Base-by-base conservation (phyloP, 1,140 invertebrate genomes). In the Mercenaria mercenaria region DNA sequence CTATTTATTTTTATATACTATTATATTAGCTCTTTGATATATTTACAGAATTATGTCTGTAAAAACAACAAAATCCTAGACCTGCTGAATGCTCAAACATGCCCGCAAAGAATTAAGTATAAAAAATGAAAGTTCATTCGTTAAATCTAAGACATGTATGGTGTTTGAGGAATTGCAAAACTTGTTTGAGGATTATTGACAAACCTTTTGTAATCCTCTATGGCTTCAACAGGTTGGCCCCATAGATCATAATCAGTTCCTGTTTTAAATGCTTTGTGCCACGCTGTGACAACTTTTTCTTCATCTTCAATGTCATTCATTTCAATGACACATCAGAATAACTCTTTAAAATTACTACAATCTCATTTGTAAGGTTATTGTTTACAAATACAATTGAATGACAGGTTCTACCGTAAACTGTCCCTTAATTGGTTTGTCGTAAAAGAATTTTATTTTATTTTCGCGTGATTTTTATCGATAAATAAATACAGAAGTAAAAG, bases 211-310 rank as follows among this genome's bases (percentile, higher is more conserved):
- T 95, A 95, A 41, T 90, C 91, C 89, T 95, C 94, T 37, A 92
- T 92, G 26, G 95, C 95, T 91, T 95, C 95, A 41, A 95, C 92
- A 29, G 94, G 94, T 64, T 95, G 95, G 50, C 95, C 95, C 95
- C 95, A 95, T 72, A 92, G 84, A 77, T 95, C 95, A 88, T 93
- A 94, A 88, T 95, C 95, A 47, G 94, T 94, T 52, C 92, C 93
- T 86, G 90, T 89, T 77, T 93, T 92, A 85, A 95, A 94, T 34
- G 92, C 91, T 52, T 74, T 89, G 43, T 93, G 85, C 94, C 94
- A 95, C 32, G 86, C 89, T 56, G 84, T 79, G 11, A 95, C 90
- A 50, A 93, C 79, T 77, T 92, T 86, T 26, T 92, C 89, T 80
- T 90, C 90, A 74, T 93, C 90, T 64, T 91, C 89, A 32, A 76